Conservation (phyloP, 2,888 invertebrate genomes). For the Cephus pygmeus region DNA sequence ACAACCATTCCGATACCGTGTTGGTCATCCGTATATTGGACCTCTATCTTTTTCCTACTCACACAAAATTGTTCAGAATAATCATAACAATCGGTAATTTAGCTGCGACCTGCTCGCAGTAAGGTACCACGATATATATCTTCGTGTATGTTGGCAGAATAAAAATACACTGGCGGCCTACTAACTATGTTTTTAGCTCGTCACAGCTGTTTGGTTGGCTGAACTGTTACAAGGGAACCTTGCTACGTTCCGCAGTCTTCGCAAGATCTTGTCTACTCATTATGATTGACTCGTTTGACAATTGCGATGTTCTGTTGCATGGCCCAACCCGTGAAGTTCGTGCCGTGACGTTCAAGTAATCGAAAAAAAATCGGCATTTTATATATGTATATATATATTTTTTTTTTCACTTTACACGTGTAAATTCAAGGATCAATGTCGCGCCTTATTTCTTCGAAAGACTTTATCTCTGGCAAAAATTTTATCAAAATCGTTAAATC, state of each 20-base stretch:
- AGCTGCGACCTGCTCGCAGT: constrained; percentile 16
- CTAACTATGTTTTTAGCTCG: constrained; percentile 65
- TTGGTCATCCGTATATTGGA: too few relatives aligned
- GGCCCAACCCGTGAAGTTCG: constrained; percentile 61
- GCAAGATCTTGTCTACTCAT: constrained; percentile 44
- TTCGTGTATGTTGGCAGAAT: constrained; percentile 37
- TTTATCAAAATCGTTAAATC: too few relatives aligned
- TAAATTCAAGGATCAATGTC: neutral
- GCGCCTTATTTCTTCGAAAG: too few relatives aligned
- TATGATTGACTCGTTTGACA: constrained; percentile 53
- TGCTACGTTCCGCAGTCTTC: constrained; percentile 67
- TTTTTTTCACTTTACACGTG: too few relatives aligned
- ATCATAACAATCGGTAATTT: too few relatives aligned
- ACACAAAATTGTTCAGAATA: too few relatives aligned
- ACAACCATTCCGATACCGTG: too few relatives aligned
- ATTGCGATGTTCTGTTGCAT: constrained; percentile 65
- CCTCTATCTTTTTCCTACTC: too few relatives aligned
- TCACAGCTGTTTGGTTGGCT: constrained; percentile 66
- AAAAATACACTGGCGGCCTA: constrained; percentile 52
- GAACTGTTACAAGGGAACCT: constrained; percentile 67
- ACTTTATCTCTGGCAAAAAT: too few relatives aligned
- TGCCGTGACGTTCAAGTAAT: constrained; percentile 23
- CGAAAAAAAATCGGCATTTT: neutral
- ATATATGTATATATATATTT: neutral
- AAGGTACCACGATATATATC: constrained; percentile 13